These are phyloP conservation scores for Sebastes oblongus DNA, from an alignment of 2,797 vertebrate genomes.

Conservation along the genomic window DNA sequence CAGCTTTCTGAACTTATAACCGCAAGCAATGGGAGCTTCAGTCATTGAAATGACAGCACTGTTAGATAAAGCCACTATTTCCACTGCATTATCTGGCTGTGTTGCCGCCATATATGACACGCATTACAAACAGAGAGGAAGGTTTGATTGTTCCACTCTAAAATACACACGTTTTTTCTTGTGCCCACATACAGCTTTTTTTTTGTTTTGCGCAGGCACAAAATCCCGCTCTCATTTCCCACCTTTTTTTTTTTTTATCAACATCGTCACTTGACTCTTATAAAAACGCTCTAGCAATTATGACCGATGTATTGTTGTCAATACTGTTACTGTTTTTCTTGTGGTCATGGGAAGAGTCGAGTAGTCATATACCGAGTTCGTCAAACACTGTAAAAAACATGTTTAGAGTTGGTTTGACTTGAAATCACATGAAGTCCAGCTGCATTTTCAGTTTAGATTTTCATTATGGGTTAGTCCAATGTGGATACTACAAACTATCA, in stretches of 20 bases:
- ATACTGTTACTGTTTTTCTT: constrained; percentile 62
- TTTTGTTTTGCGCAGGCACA: neutral
- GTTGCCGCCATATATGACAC: constrained; percentile 23
- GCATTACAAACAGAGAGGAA: constrained; percentile 7
- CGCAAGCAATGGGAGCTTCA: constrained; percentile 20
- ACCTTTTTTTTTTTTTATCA: neutral
- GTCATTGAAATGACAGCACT: constrained; percentile 13
- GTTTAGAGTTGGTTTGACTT: constrained; percentile 47
- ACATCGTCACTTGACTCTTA: constrained; percentile 46
- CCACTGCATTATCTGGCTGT: constrained; percentile 23
- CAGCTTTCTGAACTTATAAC: constrained; percentile 52
- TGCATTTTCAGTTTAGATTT: constrained; percentile 38
- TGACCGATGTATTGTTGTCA: constrained; percentile 67
- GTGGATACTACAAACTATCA: constrained; percentile 17
- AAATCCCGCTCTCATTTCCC: constrained; percentile 10
- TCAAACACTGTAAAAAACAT: constrained; percentile 56
- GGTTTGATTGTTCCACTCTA: neutral
- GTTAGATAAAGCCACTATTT: constrained; percentile 22
- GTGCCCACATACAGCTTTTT: neutral
- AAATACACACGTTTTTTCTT: neutral
- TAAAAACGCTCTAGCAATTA: constrained; percentile 46
- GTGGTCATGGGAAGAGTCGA: constrained; percentile 55
- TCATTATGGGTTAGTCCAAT: constrained; percentile 2
- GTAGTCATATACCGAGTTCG: constrained; percentile 37
- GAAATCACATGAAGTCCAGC: constrained; percentile 56